phyloP scores from a whole-genome alignment of 1,140 invertebrate genomes.

The Drosophila mojavensis region DNA sequence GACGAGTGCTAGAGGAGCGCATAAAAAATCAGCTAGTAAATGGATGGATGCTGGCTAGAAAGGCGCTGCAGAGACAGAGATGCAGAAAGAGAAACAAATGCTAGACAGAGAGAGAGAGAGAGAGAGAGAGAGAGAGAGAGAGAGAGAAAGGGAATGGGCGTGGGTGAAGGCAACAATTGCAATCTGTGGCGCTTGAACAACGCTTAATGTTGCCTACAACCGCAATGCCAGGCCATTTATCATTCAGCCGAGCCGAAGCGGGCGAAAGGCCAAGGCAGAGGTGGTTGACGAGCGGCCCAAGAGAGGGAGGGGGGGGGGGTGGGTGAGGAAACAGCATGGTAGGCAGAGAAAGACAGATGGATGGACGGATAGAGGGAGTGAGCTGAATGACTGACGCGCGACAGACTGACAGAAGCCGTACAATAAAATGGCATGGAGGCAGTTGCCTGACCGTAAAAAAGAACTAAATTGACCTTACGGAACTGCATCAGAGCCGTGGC shows the following conservation, averaged over 20 bases:
- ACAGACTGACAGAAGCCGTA: constrained; percentile 18
- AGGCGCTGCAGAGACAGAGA: not conserved
- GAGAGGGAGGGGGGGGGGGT: constrained; percentile 1
- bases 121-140: not conserved
- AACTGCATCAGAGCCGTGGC: constrained; percentile 1
- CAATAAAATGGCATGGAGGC: constrained; percentile 14
- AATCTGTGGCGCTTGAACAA: constrained; percentile 73
- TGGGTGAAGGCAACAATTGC: constrained; percentile 59
- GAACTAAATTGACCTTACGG: constrained; percentile 50
- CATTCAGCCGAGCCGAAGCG: constrained; percentile 61
- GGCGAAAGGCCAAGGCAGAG: constrained; percentile 1
- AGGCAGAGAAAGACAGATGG: constrained; percentile 9
- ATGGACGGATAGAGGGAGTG: too few species aligned
- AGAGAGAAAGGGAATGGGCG: not conserved
- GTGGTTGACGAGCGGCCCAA: constrained; percentile 5
- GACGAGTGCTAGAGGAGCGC: constrained; percentile 41
- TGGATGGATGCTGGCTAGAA: constrained; percentile 4
- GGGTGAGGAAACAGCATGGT: too few species aligned
- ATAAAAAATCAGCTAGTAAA: constrained; percentile 38
- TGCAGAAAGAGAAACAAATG: not conserved
- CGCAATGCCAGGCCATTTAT: constrained; percentile 76
- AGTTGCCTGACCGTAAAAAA: constrained; percentile 24
- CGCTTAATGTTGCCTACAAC: constrained; percentile 77
- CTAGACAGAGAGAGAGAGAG: not conserved
- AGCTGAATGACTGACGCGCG: constrained; percentile 17